Percentiles rank a stretch among this genome's conserved stretches.
These are phyloP conservation scores for Frieseomelitta varia DNA, from an alignment of 1,140 invertebrate genomes.

Conservation along the genomic window DNA sequence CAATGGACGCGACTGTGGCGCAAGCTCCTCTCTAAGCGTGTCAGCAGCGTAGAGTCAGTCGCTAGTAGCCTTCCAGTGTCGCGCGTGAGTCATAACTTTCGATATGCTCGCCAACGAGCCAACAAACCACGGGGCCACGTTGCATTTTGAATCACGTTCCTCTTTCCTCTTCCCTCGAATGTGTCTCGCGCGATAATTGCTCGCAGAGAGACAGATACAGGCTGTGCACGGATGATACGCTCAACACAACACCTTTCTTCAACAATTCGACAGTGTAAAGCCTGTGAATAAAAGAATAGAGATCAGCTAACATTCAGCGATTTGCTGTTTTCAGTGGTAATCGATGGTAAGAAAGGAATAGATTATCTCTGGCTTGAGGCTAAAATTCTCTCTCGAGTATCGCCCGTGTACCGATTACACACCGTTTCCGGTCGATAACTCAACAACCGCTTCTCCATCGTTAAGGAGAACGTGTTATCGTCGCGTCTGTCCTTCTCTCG, in stretches of 20 bases:
- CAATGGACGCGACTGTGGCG: slow-evolving; percentile 45
- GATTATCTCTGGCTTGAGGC: background rate
- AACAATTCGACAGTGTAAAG: no score
- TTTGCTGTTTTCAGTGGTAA: no score
- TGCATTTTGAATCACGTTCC: slow-evolving; percentile 44
- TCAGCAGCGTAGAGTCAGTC: no score
- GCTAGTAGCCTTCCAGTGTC: no score
- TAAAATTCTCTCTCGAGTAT: background rate
- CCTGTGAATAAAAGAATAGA: no score
- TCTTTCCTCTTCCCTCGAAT: background rate
- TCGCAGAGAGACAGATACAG: no score
- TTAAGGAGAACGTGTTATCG: slow-evolving; percentile 34
- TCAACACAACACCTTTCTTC: no score
- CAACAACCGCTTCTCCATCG: slow-evolving; percentile 29
- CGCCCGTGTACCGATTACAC: slow-evolving; percentile 17
- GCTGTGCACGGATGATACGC: background rate
- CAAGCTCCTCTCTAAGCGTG: no score
- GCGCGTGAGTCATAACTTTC: slow-evolving; percentile 65
- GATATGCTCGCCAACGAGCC: slow-evolving; percentile 62
- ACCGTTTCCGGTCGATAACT: slow-evolving; percentile 44
- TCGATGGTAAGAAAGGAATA: no score
- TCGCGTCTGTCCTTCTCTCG: background rate
- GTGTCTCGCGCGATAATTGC: no score
- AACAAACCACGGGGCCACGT: background rate
- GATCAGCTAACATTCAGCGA: no score